phyloP scores from a whole-genome alignment of 1,140 invertebrate genomes.

The Gyrodactylus salaris region DNA sequence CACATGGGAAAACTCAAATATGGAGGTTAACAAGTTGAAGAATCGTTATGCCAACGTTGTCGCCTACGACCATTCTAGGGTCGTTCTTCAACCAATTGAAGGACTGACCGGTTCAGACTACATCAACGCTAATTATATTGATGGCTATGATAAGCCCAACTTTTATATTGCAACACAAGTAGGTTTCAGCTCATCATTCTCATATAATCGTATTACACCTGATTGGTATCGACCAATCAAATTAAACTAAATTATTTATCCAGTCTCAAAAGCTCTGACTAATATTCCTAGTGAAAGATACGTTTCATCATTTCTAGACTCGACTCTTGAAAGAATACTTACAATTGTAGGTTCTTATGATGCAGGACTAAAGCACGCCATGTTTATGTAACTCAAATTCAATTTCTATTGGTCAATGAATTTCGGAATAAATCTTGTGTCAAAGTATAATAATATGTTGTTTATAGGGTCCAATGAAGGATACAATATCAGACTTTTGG shows the following conservation, averaged over 20 bases:
- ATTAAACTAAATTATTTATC: no score
- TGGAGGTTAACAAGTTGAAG: constrained; percentile 74
- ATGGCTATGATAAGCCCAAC: constrained; percentile 9
- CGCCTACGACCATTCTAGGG: constrained; percentile 73
- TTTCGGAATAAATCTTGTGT: background rate
- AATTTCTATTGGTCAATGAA: no score
- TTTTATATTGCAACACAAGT: constrained; percentile 10
- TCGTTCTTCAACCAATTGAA: constrained; percentile 36
- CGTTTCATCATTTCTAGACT: no score
- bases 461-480: constrained; percentile 77
- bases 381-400: no score
- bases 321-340: no score
- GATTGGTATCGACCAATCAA: no score
- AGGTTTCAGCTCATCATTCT: no score
- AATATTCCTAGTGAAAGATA: no score
- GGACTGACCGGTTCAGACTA: constrained; percentile 35
- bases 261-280: background rate
- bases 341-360: no score
- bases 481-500: constrained; percentile 94
- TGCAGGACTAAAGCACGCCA: no score
- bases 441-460: constrained; percentile 14
- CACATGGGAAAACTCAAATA: constrained; percentile 79
- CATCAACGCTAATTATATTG: constrained; percentile 45
- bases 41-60: constrained; percentile 89
- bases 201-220: no score